These are phyloP conservation scores for Clamator glandarius DNA, from an alignment of 2,797 vertebrate species.

Conservation along the genomic window DNA sequence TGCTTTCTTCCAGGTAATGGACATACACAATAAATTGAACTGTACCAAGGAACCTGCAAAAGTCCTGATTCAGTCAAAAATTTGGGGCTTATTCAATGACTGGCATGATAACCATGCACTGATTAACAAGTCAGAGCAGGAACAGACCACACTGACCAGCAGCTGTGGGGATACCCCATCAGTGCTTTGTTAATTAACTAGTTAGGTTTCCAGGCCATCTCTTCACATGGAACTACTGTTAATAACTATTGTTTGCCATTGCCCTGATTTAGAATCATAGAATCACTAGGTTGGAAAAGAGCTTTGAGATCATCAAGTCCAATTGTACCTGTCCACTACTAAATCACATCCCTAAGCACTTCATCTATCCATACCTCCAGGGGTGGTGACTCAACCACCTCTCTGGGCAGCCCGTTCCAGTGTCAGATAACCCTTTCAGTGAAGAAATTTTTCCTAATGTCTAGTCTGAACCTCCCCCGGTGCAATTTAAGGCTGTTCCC, in stretches of 20 bases:
- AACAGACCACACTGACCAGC: not conserved
- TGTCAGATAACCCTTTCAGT: too few relatives aligned
- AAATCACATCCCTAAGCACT: too few relatives aligned
- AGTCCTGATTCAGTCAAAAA: not conserved
- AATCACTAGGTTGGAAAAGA: too few relatives aligned
- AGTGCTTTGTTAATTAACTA: not conserved
- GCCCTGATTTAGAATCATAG: not conserved
- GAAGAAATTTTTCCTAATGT: too few relatives aligned
- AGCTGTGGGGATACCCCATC: accelerated
- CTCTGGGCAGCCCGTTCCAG: too few relatives aligned
- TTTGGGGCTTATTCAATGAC: not conserved
- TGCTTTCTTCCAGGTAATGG: not conserved
- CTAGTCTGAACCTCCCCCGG: too few relatives aligned
- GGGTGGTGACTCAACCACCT: too few relatives aligned
- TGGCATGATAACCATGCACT: not conserved
- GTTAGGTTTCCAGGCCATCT: not conserved
- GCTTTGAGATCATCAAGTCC: too few relatives aligned
- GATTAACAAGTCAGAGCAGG: not conserved
- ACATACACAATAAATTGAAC: too few relatives aligned
- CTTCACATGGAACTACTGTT: not conserved
- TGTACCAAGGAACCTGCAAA: accelerated
- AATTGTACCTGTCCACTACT: too few relatives aligned
- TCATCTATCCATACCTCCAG: too few relatives aligned
- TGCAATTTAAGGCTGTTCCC: too few relatives aligned
- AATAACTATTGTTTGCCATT: not conserved